Evolutionary conservation across 2,888 invertebrate genomes (phyloP), one percentile per base, ranked within the genome.

Genomic region (Lycocerus yunnanus): DNA sequence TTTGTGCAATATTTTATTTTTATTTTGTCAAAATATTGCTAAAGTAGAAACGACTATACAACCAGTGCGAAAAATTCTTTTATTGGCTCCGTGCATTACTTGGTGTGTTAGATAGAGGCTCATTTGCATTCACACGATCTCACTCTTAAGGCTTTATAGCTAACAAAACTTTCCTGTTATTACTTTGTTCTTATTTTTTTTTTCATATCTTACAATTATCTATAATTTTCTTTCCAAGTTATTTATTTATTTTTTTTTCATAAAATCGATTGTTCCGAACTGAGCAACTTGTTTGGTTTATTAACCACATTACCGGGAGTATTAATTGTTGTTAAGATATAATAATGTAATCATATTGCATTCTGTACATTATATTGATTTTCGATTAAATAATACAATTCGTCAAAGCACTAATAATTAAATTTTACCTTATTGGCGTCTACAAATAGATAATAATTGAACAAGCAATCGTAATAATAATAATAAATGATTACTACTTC

Each of bases 161-260:
- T 80, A 78, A 77, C 80, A 76, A 76, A 73, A 77, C 76, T 78
- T 78, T 77, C 77, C 78, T 80, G 79, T 80, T 63, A 72, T 72
- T 80, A 80, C 80, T 79, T 80, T 79, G 79, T 80, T 79, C 78
- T 79, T 77, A 79, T 80, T 79, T 80, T 80, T 80, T n/a, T 79
- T 77, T 73, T 78, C 78, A 79, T 79, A 78, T 80, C 61, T 63
- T 63, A 16, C 15, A 27, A 43, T 66, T 68, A 43, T 43, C 58
- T 68, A 68, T 18, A 63, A 63, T 63, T 63, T 63, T 18, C 13
- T 63, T 63, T 63, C 9, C 15, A 10, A 63, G 10, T 20, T 13
- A 18, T 63, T 60, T 2, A 10, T 27, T 63, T 13, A 18, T 63
- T 60, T 2, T 24, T 27, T 63, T 63, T 63, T n/a, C 16, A 6